Evolutionary conservation across 2,113 vertebrate species (phyloP).

Genomic region (Apus apus): DNA sequence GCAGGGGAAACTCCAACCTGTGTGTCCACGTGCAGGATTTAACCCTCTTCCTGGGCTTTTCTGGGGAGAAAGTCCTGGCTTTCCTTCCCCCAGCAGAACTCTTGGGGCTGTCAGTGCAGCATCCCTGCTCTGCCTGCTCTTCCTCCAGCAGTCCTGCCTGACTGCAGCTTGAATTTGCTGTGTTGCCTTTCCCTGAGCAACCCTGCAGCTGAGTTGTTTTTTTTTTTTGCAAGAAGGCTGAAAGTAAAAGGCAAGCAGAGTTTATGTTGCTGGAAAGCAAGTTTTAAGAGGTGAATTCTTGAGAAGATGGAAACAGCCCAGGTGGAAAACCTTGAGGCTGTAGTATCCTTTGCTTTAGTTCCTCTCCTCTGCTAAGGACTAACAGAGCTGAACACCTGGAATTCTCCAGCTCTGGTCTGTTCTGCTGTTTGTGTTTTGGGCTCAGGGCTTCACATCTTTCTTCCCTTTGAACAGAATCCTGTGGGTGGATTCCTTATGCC

Average conservation of each 20-base stretch:
- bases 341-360: not conserved
- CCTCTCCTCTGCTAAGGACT: not conserved
- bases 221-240: not conserved
- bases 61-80: not conserved
- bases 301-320: not conserved
- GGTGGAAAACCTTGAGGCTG: not conserved
- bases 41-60: not conserved
- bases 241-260: not conserved
- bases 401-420: not conserved
- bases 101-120: not conserved
- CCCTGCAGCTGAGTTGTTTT: not conserved
- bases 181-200: not conserved
- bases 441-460: not conserved
- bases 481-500: accelerated
- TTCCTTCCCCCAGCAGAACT: not conserved
- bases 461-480: not conserved
- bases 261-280: not conserved
- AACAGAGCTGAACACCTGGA: not conserved
- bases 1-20: accelerated
- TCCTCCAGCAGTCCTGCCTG: not conserved
- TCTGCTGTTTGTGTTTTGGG: not conserved
- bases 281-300: not conserved
- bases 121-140: not conserved
- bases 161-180: not conserved
- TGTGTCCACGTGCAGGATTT: not conserved